These are phyloP conservation scores for Polypterus senegalus DNA, from an alignment of 2,113 vertebrate genomes.

Conservation along the genomic window DNA sequence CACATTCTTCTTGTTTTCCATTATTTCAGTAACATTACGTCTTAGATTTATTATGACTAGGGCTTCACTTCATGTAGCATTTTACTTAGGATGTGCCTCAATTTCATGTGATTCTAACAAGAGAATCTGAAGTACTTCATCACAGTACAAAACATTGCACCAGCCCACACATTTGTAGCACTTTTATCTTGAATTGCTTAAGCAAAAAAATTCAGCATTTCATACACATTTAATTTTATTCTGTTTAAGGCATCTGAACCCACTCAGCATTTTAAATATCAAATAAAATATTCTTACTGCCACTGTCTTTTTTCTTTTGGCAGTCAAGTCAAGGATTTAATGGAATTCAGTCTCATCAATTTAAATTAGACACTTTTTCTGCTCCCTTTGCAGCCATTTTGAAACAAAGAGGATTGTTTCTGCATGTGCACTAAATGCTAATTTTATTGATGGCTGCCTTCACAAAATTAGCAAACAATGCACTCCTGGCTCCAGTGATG, in stretches of 20 bases:
- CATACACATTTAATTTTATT: not conserved
- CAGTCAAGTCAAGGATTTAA: slow-evolving; percentile 15
- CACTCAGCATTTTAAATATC: not conserved
- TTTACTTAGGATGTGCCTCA: too few relatives aligned
- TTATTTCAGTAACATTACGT: too few relatives aligned
- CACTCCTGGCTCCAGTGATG: slow-evolving; percentile 2
- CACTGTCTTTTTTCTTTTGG: slow-evolving; percentile 11
- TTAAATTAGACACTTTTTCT: slow-evolving; percentile 13
- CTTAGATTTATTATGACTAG: too few relatives aligned
- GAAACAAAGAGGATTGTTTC: slow-evolving; percentile 5
- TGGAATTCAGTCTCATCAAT: slow-evolving; percentile 14
- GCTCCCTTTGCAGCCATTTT: slow-evolving; percentile 7
- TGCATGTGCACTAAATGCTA: slow-evolving; percentile 7
- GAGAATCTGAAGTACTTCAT: too few relatives aligned
- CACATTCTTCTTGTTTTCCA: too few relatives aligned
- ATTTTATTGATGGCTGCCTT: slow-evolving; percentile 17
- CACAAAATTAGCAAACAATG: slow-evolving; percentile 19
- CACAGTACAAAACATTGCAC: too few relatives aligned
- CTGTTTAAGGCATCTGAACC: not conserved
- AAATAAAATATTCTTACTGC: not conserved
- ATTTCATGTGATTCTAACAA: too few relatives aligned
- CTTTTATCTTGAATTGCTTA: too few relatives aligned
- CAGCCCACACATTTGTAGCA: too few relatives aligned
- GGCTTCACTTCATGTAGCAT: too few relatives aligned
- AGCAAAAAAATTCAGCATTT: too few relatives aligned